phyloP scores from a whole-genome alignment of 2,113 vertebrate species.

The Heptranchias perlo region DNA sequence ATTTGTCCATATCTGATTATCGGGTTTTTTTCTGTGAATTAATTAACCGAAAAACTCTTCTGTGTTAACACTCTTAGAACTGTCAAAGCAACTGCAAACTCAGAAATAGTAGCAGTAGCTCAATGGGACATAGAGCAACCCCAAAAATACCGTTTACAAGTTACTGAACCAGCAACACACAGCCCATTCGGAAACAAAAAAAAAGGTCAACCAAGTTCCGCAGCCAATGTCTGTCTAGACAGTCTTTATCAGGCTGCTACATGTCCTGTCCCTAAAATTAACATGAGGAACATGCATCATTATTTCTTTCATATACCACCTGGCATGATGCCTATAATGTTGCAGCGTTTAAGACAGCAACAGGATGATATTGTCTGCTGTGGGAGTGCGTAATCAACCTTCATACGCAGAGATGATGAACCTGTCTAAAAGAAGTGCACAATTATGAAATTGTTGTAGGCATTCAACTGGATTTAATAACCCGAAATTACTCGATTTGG shows the following conservation, averaged over 20 bases:
- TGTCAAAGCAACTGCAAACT: neutral
- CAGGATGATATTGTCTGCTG: neutral
- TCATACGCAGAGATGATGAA: neutral
- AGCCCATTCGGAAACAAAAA: neutral
- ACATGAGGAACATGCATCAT: neutral
- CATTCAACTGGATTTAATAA: neutral
- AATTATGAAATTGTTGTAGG: neutral
- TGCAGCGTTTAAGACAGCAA: neutral
- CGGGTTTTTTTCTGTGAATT: neutral
- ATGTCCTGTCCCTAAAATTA: conserved; percentile 28
- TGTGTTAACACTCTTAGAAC: neutral
- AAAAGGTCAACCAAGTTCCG: neutral
- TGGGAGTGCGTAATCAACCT: neutral
- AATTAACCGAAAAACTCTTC: neutral
- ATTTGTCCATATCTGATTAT: neutral
- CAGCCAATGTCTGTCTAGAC: conserved; percentile 26
- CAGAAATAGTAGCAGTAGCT: neutral
- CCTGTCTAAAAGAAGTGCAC: neutral
- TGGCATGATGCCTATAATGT: conserved; percentile 20
- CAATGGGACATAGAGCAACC: neutral
- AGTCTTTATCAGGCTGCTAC: neutral
- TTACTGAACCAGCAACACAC: neutral
- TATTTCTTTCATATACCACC: neutral
- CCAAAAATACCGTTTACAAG: neutral
- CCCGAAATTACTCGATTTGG: neutral